These are phyloP conservation scores for Paramuricea clavata DNA, from an alignment of 92 coral and sea anemone genomes.

Conservation along the genomic window DNA sequence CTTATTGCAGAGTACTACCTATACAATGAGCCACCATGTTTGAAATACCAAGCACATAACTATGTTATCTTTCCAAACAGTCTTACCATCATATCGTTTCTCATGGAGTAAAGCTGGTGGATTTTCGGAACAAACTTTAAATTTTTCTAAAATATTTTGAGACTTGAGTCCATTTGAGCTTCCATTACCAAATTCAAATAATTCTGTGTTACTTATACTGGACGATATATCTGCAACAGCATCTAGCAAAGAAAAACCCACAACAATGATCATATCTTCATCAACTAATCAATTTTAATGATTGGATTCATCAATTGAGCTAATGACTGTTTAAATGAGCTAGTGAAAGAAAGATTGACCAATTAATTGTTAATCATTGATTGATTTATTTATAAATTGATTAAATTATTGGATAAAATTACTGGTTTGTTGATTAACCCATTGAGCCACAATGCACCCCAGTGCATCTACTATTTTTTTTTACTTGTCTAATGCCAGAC, in stretches of 20 bases:
- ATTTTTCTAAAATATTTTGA: conserved; percentile 30
- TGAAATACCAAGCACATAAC: neutral
- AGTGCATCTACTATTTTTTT: no score
- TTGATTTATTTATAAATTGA: no score
- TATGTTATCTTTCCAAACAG: no score
- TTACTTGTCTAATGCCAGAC: no score
- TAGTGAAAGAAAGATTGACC: no score
- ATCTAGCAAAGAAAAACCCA: conserved; percentile 16
- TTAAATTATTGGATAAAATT: no score
- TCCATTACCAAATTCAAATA: conserved; percentile 34
- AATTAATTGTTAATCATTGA: no score
- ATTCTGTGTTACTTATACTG: neutral
- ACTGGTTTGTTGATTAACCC: no score
- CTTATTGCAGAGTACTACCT: neutral
- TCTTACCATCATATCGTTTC: conserved; percentile 60
- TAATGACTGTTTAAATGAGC: no score
- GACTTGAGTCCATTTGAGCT: conserved; percentile 17
- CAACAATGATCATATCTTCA: neutral
- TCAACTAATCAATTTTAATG: no score
- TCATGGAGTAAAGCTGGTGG: conserved; percentile 55
- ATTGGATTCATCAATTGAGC: no score
- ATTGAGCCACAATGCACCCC: no score
- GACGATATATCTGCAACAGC: conserved; percentile 25
- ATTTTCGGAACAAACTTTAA: conserved; percentile 61
- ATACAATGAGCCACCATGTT: neutral